Percentiles rank a stretch among this genome's conserved stretches.
These are phyloP conservation scores for Lepidothrix coronata DNA, from an alignment of 2,113 vertebrate species.

Conservation along the genomic window DNA sequence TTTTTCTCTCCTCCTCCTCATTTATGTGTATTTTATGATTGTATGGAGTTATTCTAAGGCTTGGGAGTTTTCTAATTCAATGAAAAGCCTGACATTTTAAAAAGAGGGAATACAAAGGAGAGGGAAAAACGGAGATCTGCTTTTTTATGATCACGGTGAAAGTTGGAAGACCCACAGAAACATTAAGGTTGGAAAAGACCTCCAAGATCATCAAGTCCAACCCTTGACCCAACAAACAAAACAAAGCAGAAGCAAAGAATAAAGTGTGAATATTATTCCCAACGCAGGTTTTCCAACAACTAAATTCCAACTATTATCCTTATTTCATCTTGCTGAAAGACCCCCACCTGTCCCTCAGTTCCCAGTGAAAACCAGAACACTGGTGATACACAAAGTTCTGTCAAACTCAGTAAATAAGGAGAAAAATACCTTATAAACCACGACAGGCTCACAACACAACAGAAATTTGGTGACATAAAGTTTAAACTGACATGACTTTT, in stretches of 20 bases:
- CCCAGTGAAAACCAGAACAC: neutral
- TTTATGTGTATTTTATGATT: neutral
- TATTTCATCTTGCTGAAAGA: neutral
- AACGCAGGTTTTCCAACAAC: neutral
- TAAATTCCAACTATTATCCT: neutral
- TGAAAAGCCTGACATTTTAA: neutral
- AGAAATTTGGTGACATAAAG: neutral
- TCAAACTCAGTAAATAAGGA: neutral
- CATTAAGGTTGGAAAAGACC: neutral
- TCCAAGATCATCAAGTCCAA: neutral
- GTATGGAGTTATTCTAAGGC: neutral
- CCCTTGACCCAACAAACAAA: neutral
- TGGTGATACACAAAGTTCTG: neutral
- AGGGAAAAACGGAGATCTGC: neutral
- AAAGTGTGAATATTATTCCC: neutral
- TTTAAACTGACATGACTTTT: neutral
- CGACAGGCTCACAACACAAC: neutral
- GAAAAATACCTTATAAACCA: neutral
- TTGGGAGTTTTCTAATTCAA: neutral
- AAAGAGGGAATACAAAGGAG: neutral
- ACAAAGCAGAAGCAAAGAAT: neutral
- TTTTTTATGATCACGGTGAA: neutral
- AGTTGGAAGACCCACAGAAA: neutral
- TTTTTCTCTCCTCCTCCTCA: neutral
- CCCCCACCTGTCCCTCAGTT: neutral